Evolutionary conservation across 2,888 invertebrate species (phyloP), one percentile per base, ranked within the genome.

Genomic region (Luperina nickerlii): DNA sequence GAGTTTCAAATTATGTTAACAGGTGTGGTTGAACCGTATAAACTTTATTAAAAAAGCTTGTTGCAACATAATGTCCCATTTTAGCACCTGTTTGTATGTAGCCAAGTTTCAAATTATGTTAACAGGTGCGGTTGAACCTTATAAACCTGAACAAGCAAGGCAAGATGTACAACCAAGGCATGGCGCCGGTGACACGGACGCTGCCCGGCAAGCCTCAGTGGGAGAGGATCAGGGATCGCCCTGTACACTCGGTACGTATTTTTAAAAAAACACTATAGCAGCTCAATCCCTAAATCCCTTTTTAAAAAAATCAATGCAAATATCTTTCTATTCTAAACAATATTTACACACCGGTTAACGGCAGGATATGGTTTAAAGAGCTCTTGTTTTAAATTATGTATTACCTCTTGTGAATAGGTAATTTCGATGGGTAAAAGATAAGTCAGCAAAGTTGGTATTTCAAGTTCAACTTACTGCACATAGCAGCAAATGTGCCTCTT

Each of bases 81-180:
- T 48, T n/a, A 48, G 11, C 27, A 69, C 27, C 0, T 70, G 20
- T 32, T 6, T 24, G 7, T 38, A 38, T 79, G 20, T 51, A 4
- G 2, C 27, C 57, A 71, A n/a, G 60, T 27, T 51, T 27, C 18
- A 38, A 67, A 79, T 62, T 66, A 7, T 71, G 27, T 38, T 83
- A 96, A n/a, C 92, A 97, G 91, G 97, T 99, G 79, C 98, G 98
- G 94, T 97, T 99, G 86, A 99, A 99, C 94, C 97, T 99, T 78
- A 98, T 98, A 92, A 99, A 99, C 95, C 96, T 99, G 87, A 99
- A 99, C 95, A 98, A 98, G 88, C 99, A 99, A 96, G 98, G 98
- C 76, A 99, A 99, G 96, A 98, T 99, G 97, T 99, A 98, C 94
- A 98, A 98, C 91, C 99, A 99, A 93, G 99, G 99, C 66, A 98